Percentiles rank a stretch among this genome's conserved stretches.
These are phyloP conservation scores for Poeciliopsis turneri DNA, from an alignment of 2,797 vertebrate genomes.

Conservation along the genomic window DNA sequence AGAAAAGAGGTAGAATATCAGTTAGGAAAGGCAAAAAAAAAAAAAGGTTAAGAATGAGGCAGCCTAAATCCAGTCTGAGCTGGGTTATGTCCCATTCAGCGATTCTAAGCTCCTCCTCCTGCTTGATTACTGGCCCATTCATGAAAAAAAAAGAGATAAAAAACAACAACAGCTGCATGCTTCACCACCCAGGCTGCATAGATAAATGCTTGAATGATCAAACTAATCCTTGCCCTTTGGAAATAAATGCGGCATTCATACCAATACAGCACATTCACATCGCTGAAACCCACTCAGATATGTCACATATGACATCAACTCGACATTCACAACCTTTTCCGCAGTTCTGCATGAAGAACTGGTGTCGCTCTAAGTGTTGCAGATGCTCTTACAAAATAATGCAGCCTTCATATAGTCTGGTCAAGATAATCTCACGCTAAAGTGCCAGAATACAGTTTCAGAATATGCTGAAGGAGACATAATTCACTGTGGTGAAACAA, in stretches of 20 bases:
- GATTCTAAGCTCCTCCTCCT: conserved; percentile 26
- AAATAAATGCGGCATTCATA: conserved; percentile 37
- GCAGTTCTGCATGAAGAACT: background rate
- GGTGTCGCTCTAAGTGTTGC: background rate
- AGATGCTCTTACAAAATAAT: background rate
- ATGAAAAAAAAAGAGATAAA: background rate
- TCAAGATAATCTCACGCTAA: background rate
- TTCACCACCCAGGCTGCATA: conserved; percentile 36
- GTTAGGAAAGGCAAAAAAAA: background rate
- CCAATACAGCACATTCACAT: conserved; percentile 13
- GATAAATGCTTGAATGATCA: conserved; percentile 50
- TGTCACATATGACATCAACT: conserved; percentile 8
- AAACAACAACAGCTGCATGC: conserved; percentile 28
- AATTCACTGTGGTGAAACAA: background rate
- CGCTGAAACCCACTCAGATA: conserved; percentile 18
- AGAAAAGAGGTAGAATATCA: conserved; percentile 7
- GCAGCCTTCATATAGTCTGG: background rate
- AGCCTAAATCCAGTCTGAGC: conserved; percentile 39
- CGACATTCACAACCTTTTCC: background rate
- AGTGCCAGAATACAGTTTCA: background rate
- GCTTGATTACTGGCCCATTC: conserved; percentile 19
- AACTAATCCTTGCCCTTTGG: conserved; percentile 56
- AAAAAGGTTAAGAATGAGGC: conserved; percentile 31
- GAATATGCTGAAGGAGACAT: background rate
- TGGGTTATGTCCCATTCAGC: conserved; percentile 35